phyloP scores from a whole-genome alignment of 1,140 invertebrate species.

The Drosophila mojavensis region DNA sequence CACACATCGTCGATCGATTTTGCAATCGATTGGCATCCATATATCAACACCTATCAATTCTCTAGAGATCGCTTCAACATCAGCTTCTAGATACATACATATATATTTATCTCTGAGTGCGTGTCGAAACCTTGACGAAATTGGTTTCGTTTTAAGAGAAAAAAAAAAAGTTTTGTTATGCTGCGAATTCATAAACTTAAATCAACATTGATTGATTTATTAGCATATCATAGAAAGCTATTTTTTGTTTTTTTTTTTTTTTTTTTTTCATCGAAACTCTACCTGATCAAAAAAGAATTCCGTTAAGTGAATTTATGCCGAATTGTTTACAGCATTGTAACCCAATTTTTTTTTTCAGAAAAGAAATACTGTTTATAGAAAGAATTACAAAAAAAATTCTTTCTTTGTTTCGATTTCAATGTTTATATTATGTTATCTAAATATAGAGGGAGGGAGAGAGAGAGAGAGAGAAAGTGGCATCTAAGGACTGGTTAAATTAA shows the following conservation, averaged over 20 bases:
- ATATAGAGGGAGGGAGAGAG: slow-evolving; percentile 41
- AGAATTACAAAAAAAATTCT: slow-evolving; percentile 37
- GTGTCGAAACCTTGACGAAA: slow-evolving; percentile 70
- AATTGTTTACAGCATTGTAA: slow-evolving; percentile 68
- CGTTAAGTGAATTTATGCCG: slow-evolving; percentile 18
- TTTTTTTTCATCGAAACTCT: neutral
- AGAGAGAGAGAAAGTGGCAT: slow-evolving; percentile 31
- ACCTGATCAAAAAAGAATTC: slow-evolving; percentile 1
- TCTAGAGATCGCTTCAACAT: slow-evolving; percentile 7
- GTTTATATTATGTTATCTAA: slow-evolving; percentile 59
- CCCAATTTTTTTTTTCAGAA: slow-evolving; percentile 48
- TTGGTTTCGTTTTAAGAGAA: slow-evolving; percentile 31
- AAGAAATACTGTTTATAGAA: slow-evolving; percentile 46
- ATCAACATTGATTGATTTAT: slow-evolving; percentile 42
- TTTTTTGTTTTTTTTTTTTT: neutral
- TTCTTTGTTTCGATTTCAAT: slow-evolving; percentile 24
- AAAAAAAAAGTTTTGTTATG: slow-evolving; percentile 2
- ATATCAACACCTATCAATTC: slow-evolving; percentile 66
- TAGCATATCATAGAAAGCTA: slow-evolving; percentile 21
- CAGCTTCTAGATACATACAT: too few species aligned
- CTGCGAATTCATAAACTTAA: slow-evolving; percentile 27
- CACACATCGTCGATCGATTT: slow-evolving; percentile 34
- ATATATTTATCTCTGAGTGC: slow-evolving; percentile 41
- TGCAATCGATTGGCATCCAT: slow-evolving; percentile 58
- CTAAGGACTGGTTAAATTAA: slow-evolving; percentile 34